A percentile compares a stretch with the other conserved stretches of the same genome.
phyloP scores from a whole-genome alignment of 2,113 vertebrate genomes.

The Oenanthe oenanthe region DNA sequence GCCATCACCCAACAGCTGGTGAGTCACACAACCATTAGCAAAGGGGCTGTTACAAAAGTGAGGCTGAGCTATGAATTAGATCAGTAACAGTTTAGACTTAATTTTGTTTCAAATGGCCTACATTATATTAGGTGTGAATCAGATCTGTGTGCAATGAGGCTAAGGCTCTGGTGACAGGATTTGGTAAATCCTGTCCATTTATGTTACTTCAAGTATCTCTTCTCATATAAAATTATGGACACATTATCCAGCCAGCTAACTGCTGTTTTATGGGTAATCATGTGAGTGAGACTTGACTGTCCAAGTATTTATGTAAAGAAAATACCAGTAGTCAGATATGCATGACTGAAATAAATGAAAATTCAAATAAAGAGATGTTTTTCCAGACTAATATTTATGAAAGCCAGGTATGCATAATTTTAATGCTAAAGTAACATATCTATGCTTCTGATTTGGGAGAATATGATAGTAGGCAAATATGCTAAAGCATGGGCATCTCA shows the following conservation, averaged over 20 bases:
- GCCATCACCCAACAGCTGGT: not conserved
- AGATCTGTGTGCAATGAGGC: not conserved
- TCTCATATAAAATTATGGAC: not conserved
- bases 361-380: not conserved
- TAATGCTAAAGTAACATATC: not conserved
- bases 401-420: not conserved
- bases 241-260: not conserved
- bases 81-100: not conserved
- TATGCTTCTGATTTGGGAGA: not conserved
- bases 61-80: not conserved
- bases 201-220: not conserved
- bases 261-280: not conserved
- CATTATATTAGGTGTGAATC: not conserved
- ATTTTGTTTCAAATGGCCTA: not conserved
- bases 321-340: not conserved
- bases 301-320: not conserved
- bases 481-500: not conserved
- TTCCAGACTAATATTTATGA: not conserved
- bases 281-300: not conserved
- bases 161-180: not conserved
- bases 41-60: not conserved
- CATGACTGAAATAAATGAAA: not conserved
- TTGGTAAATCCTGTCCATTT: not conserved
- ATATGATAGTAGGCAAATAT: not conserved
- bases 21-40: not conserved